A percentile compares a stretch with the other conserved stretches of the same genome.
Evolutionary conservation across 2,888 invertebrate genomes (phyloP).

Genomic region (Volucella inanis): DNA sequence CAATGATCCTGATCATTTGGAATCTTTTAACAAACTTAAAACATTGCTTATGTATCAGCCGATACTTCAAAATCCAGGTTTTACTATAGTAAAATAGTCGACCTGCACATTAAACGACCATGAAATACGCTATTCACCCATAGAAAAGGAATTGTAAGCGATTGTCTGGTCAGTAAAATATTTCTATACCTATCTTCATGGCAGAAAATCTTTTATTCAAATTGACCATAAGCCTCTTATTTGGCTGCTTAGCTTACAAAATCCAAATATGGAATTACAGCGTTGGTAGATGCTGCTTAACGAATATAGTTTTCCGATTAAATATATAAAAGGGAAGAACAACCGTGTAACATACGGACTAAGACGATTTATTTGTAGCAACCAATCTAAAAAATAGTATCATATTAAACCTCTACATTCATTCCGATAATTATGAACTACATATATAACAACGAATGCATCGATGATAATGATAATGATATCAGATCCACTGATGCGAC

Average conservation of each 20-base stretch:
- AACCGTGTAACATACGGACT: slow-evolving; percentile 58
- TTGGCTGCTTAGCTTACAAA: slow-evolving; percentile 80
- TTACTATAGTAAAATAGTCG: slow-evolving; percentile 75
- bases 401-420: no score
- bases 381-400: no score
- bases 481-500: slow-evolving; percentile 30
- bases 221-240: slow-evolving; percentile 81
- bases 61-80: slow-evolving; percentile 55
- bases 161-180: no score
- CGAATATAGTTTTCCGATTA: slow-evolving; percentile 77
- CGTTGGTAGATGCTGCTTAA: slow-evolving; percentile 79
- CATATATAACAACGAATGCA: slow-evolving; percentile 19
- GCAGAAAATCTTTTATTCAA: slow-evolving; percentile 79
- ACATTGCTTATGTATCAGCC: slow-evolving; percentile 38
- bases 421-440: background rate
- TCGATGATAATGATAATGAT: background rate
- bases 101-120: slow-evolving; percentile 75
- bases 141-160: slow-evolving; percentile 79
- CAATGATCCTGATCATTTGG: no score
- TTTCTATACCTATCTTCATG: slow-evolving; percentile 79
- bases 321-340: slow-evolving; percentile 74
- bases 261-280: no score
- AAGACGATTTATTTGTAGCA: slow-evolving; percentile 53
- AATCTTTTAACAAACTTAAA: no score
- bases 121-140: no score